Base-by-base conservation (phyloP, 2,797 vertebrate species). In the Chaetophractus vellerosus region DNA sequence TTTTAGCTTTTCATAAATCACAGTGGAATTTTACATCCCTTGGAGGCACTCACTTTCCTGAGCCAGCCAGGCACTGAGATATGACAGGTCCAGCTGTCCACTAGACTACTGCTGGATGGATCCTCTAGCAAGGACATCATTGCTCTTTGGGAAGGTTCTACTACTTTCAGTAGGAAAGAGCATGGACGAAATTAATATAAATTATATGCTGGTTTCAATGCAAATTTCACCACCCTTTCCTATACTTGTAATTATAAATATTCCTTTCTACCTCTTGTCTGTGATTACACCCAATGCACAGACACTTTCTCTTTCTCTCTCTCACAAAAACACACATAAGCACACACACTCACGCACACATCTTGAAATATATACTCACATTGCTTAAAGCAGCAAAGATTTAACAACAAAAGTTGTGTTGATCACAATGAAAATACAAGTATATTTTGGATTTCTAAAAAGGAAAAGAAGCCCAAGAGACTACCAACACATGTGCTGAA, bases 31-130 rank as follows among this genome's bases (percentile, higher is more conserved):
- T 92, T 76, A 91, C 19, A 80, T 72, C 63, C 86, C 94, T 82
- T 45, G 38, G 91, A 94, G 83, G 69, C 24, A 89, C 11, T 83
- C 28, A 24, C 52, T 91, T 88, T 88, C 59, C 71, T 80, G 71
- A 76, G 86, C 69, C 80, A 95, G 57, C 36, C 14, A 55, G 72
- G 63, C 91, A 83, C 82, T 75, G 93, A 88, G 72, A 66, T 52
- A 74, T 83, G 85, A 87, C 68, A 50, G 59, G 69, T 88, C 93
- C 91, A 94, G 91, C 86, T 97, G 94, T 82, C 93, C 86, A 86
- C 52, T 84, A 55, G 57, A 52, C n/a, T 55, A 26, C 14, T 85
- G 52, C 63, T 89, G 33, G 28, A 50, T 55, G 28, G 45, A 36
- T 31, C 24, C 55, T 82, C 26, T 41, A 74, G 66, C 41, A 79